These are phyloP conservation scores for Athalia cordata DNA, from an alignment of 2,888 invertebrate genomes.

Conservation along the genomic window DNA sequence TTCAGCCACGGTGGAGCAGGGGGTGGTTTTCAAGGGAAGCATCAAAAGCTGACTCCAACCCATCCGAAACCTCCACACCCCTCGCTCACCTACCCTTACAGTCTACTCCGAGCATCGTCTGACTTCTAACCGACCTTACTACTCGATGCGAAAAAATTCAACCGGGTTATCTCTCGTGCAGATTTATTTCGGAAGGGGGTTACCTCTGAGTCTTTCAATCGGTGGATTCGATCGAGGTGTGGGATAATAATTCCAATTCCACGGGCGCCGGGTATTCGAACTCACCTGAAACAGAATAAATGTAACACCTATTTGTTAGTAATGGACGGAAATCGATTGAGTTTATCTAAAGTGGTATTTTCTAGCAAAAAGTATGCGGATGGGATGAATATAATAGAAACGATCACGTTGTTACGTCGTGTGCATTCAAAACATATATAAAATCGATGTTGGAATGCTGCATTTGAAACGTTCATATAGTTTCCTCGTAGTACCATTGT, in stretches of 20 bases:
- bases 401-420: no score
- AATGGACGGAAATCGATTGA: no score
- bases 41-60: constrained; percentile 64
- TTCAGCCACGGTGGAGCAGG: constrained; percentile 57
- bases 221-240: background rate
- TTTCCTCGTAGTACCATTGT: no score
- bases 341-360: no score
- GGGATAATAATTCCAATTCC: background rate
- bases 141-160: constrained; percentile 63
- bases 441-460: no score
- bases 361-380: no score
- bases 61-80: constrained; percentile 50
- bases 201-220: background rate
- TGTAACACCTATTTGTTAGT: background rate
- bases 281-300: constrained; percentile 14
- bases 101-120: constrained; percentile 64
- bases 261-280: background rate
- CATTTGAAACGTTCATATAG: no score
- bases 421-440: no score
- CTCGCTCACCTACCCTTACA: constrained; percentile 47
- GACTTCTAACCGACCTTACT: constrained; percentile 67
- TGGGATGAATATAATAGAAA: no score
- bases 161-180: constrained; percentile 19
- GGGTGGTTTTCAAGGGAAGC: constrained; percentile 56
- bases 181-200: no score